Evolutionary conservation across 2,797 vertebrate species (phyloP).

Genomic region (Cetoscarus ocellatus): DNA sequence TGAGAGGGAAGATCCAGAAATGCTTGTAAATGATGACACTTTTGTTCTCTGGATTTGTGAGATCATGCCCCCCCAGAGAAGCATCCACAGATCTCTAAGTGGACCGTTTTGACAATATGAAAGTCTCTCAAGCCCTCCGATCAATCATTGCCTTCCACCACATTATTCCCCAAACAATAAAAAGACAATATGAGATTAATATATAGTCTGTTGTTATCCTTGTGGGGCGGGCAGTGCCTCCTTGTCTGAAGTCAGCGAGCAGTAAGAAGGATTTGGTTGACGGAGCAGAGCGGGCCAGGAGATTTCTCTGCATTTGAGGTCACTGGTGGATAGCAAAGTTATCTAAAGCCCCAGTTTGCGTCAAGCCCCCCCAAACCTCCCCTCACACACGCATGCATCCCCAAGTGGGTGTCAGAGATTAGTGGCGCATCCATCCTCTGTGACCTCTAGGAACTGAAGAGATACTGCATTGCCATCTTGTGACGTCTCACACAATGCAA

Average conservation of each 20-base stretch:
- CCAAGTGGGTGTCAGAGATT: conserved; percentile 79
- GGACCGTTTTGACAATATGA: conserved; percentile 71
- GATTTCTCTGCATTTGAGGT: conserved; percentile 74
- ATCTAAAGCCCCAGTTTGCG: conserved; percentile 78
- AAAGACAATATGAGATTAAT: conserved; percentile 84
- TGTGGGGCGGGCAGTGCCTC: conserved; percentile 63
- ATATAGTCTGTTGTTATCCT: conserved; percentile 79
- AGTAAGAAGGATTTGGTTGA: conserved; percentile 81
- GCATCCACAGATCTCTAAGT: conserved; percentile 69
- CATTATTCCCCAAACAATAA: conserved; percentile 83
- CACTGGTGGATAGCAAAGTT: conserved; percentile 83
- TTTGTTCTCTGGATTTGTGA: conserved; percentile 59
- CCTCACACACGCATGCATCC: conserved; percentile 29
- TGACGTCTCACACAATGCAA: conserved; percentile 82
- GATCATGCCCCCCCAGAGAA: conserved; percentile 57
- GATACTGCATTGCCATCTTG: conserved; percentile 80
- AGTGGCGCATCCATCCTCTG: conserved; percentile 71
- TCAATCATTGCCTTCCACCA: conserved; percentile 69
- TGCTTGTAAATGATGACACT: conserved; percentile 42
- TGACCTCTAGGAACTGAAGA: conserved; percentile 81
- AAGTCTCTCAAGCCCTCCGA: conserved; percentile 69
- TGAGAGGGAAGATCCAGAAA: conserved; percentile 33
- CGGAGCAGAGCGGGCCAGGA: conserved; percentile 73
- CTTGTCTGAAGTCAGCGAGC: conserved; percentile 79
- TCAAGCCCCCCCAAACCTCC: conserved; percentile 43